Conservation (phyloP, 2,888 invertebrate genomes). For the Watsonalla binaria region DNA sequence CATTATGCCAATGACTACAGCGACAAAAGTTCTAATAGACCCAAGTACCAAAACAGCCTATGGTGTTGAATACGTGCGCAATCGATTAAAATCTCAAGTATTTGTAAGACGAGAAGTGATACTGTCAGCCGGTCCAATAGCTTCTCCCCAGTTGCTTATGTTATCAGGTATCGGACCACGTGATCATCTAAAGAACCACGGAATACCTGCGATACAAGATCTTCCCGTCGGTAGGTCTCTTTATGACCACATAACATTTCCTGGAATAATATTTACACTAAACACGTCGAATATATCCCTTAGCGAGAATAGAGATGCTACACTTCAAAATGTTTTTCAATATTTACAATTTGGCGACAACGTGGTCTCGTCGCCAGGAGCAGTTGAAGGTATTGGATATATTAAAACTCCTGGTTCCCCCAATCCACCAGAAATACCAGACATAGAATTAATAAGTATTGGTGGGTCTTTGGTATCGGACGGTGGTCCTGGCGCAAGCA, state of each 20-base stretch:
- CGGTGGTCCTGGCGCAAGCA: constrained; percentile 55
- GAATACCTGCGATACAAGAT: constrained; percentile 78
- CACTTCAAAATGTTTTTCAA: constrained; percentile 29
- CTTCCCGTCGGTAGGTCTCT: constrained; percentile 81
- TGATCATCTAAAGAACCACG: constrained; percentile 72
- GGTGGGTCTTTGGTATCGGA: constrained; percentile 69
- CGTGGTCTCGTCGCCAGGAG: constrained; percentile 74
- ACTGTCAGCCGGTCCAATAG: constrained; percentile 86
- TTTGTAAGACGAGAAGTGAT: constrained; percentile 83
- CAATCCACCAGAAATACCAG: constrained; percentile 77
- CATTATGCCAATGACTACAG: constrained; percentile 74
- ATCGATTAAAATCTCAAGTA: constrained; percentile 58
- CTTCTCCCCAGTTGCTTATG: constrained; percentile 90
- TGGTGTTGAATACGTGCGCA: constrained; percentile 76
- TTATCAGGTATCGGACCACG: constrained; percentile 84
- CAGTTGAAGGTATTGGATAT: constrained; percentile 81
- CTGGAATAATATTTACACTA: constrained; percentile 82
- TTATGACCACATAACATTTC: constrained; percentile 81
- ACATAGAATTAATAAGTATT: constrained; percentile 83
- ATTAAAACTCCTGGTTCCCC: constrained; percentile 78
- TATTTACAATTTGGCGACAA: constrained; percentile 59
- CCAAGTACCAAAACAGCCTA: constrained; percentile 60
- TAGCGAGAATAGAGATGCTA: constrained; percentile 38
- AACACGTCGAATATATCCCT: constrained; percentile 48
- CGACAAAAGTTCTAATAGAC: constrained; percentile 76